phyloP scores from a whole-genome alignment of 53 echinoderm and acorn worm genomes.

The Crossaster papposus region DNA sequence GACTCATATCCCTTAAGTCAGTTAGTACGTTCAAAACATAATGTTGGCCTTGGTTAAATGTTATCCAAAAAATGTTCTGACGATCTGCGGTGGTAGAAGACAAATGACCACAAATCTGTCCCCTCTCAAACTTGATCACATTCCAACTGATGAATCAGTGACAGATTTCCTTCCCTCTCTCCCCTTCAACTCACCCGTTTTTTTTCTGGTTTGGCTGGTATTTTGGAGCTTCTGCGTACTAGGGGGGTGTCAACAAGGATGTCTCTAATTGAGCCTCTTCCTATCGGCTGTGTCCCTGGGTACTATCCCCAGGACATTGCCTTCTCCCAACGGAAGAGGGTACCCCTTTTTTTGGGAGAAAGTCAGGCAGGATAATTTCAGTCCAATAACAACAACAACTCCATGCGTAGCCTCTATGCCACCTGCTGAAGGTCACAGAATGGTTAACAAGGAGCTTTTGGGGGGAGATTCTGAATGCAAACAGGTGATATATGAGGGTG shows the following conservation, averaged over 20 bases:
- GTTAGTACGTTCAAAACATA: too few species aligned
- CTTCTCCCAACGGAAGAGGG: conserved; percentile 46
- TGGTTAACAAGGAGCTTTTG: background rate
- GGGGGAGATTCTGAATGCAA: background rate
- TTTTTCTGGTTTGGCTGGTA: conserved; percentile 26
- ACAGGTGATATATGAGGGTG: background rate
- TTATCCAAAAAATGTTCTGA: background rate
- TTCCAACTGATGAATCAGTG: conserved; percentile 24
- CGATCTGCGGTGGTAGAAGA: background rate
- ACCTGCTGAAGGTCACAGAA: background rate
- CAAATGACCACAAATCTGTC: background rate
- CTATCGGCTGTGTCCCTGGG: conserved; percentile 43
- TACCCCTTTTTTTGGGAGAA: conserved; percentile 40
- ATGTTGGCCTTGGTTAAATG: too few species aligned
- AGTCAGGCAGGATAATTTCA: conserved; percentile 31
- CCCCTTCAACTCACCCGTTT: background rate
- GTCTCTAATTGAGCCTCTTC: conserved; percentile 46
- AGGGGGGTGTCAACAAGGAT: conserved; percentile 61
- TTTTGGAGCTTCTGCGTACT: conserved; percentile 34
- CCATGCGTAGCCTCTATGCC: background rate
- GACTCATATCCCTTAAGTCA: too few species aligned
- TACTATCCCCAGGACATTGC: conserved; percentile 24
- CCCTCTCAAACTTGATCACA: background rate
- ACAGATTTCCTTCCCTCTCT: background rate
- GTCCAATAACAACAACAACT: conserved; percentile 64